These are phyloP conservation scores for Triplophysa yarkandensis DNA, from an alignment of 2,797 vertebrate species.

Conservation along the genomic window DNA sequence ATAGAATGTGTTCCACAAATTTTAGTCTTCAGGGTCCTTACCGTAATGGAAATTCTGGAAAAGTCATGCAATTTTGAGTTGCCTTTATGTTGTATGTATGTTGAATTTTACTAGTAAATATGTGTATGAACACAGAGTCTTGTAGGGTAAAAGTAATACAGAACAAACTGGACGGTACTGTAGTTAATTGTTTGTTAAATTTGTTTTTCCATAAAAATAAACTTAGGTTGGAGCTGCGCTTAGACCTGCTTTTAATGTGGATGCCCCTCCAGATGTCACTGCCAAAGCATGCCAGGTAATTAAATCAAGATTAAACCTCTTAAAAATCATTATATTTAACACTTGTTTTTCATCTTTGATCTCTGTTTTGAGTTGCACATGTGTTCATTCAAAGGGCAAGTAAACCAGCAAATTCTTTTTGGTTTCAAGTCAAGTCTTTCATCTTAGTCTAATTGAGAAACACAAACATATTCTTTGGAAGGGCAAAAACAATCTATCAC, in stretches of 20 bases:
- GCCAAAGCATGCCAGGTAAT: slow-evolving; percentile 91
- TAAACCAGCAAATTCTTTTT: neutral
- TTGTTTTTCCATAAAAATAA: neutral
- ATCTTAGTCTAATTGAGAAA: neutral
- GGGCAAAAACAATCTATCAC: neutral
- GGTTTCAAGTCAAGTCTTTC: neutral
- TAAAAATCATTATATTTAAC: neutral
- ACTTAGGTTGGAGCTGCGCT: slow-evolving; percentile 90
- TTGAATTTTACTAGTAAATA: no score
- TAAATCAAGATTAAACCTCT: slow-evolving; percentile 33
- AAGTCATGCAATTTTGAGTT: no score
- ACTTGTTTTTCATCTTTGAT: neutral
- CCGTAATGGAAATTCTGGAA: no score
- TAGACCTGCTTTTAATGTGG: slow-evolving; percentile 87
- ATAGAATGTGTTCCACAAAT: neutral
- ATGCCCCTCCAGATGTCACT: slow-evolving; percentile 89
- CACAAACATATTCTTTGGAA: neutral
- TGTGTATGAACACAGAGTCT: no score
- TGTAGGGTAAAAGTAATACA: no score
- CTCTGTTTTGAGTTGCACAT: neutral
- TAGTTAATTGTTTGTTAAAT: neutral
- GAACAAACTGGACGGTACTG: no score
- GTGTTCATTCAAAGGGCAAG: slow-evolving; percentile 7
- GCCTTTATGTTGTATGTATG: no score
- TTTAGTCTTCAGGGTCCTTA: no score